Evolutionary conservation across 2,888 invertebrate genomes (phyloP), one percentile per base, ranked within the genome.

Genomic region (Ophraella communa): DNA sequence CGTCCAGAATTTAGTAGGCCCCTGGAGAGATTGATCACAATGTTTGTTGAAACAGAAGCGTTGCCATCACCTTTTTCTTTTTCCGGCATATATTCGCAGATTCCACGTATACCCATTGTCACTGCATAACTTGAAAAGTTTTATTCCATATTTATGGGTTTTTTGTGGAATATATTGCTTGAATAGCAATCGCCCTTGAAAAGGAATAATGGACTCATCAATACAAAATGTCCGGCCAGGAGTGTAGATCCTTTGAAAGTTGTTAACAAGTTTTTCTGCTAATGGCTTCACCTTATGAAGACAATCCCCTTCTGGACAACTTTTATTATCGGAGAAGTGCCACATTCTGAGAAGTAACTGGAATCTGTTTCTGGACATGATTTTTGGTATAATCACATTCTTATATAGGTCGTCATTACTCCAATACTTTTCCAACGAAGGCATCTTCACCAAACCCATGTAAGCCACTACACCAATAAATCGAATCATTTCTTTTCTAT

Each of bases 181-280:
- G 59, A 76, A 68, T 24, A 70, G 18, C 20, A 76, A 56, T 58
- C 74, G 61, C 54, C 73, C 73, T 62, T 68, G 62, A 62, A 73
- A 75, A 54, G 73, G 72, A 30, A 75, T 61, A 58, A 76, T 45
- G n/a, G 70, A 66, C 62, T 76, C 72, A 62, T 76, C 74, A n/a
- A 76, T 70, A 45, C 70, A 73, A 45, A 76, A 60, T 23, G 63
- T 69, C 49, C 68, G 58, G n/a, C 60, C 64, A 18, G 75, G 71
- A 35, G 68, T 73, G 57, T 68, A 72, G 8, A 67, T 44, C 11
- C 27, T 18, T 63, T 72, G 67, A 55, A 42, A 72, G 8, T 66
- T 71, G 30, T 62, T 51, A 17, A 69, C 47, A n/a, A 73, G 51
- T 35, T 52, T 53, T 17, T 72, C 67, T 45, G 74, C 14, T 11